Percentiles rank a stretch among this genome's conserved stretches.
These are phyloP conservation scores for Saxidomus purpurata DNA, from an alignment of 1,140 invertebrate species.

Conservation along the genomic window DNA sequence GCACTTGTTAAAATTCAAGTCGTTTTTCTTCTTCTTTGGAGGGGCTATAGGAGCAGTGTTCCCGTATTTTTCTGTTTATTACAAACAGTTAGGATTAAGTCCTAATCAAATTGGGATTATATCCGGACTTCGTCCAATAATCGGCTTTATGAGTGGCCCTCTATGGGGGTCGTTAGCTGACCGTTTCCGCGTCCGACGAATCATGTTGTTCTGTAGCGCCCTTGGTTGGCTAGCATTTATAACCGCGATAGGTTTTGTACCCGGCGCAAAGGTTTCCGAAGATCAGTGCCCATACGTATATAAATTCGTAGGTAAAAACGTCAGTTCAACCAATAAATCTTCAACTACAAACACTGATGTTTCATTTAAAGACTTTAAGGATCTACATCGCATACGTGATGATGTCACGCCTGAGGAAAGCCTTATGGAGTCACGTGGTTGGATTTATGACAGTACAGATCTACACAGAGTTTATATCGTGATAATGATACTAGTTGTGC, in stretches of 20 bases:
- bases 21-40: conserved; percentile 62
- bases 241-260: conserved; percentile 52
- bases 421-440: conserved; percentile 62
- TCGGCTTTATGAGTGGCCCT: conserved; percentile 54
- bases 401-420: conserved; percentile 46
- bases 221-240: conserved; percentile 62
- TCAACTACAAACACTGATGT: neutral
- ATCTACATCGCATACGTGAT: neutral
- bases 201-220: conserved; percentile 52
- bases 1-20: conserved; percentile 55
- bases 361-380: neutral
- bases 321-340: neutral
- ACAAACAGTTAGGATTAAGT: conserved; percentile 64
- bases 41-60: conserved; percentile 58
- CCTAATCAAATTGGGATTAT: conserved; percentile 66
- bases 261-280: conserved; percentile 20
- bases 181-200: conserved; percentile 50
- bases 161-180: conserved; percentile 62
- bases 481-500: conserved; percentile 55
- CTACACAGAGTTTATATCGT: conserved; percentile 4
- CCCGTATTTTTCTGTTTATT: conserved; percentile 64
- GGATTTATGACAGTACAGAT: conserved; percentile 37
- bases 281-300: conserved; percentile 35
- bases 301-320: neutral
- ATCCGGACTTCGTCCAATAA: conserved; percentile 56